Evolutionary conservation across 2,113 vertebrate genomes (phyloP).

Genomic region (Acrocephalus arundinaceus): DNA sequence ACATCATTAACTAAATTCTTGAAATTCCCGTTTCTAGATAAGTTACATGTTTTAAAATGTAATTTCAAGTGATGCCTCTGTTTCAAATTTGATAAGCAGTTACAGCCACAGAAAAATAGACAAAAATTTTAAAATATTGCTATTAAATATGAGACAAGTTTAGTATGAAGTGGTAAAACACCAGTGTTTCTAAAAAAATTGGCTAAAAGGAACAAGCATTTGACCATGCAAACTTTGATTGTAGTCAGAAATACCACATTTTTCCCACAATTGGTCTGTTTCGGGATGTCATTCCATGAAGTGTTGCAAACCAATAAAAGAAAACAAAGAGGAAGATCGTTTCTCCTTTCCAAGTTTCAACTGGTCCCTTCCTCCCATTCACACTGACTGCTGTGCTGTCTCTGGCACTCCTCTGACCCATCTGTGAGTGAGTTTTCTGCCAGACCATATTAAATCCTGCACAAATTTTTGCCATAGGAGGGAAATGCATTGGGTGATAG

Average conservation of each 20-base stretch:
- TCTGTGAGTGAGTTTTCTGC: conserved; percentile 34
- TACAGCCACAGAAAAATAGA: neutral
- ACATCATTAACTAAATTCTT: neutral
- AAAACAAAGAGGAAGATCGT: neutral
- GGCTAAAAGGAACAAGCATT: neutral
- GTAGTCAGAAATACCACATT: neutral
- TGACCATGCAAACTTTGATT: neutral
- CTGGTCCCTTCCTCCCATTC: neutral
- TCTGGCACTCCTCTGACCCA: neutral
- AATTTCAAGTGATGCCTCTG: neutral
- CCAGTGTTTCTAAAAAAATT: neutral
- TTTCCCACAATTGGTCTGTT: neutral
- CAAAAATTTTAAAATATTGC: neutral
- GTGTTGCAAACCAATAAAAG: neutral
- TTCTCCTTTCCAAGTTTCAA: neutral
- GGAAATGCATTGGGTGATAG: neutral
- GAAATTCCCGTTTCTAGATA: neutral
- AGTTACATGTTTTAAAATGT: neutral
- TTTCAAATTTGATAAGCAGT: neutral
- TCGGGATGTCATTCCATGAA: neutral
- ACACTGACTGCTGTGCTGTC: neutral
- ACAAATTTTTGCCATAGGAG: neutral
- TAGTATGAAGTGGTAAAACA: neutral
- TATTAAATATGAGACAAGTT: neutral
- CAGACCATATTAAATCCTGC: neutral